Conservation (phyloP, 2,888 invertebrate genomes). For the Torymus tubicola region DNA sequence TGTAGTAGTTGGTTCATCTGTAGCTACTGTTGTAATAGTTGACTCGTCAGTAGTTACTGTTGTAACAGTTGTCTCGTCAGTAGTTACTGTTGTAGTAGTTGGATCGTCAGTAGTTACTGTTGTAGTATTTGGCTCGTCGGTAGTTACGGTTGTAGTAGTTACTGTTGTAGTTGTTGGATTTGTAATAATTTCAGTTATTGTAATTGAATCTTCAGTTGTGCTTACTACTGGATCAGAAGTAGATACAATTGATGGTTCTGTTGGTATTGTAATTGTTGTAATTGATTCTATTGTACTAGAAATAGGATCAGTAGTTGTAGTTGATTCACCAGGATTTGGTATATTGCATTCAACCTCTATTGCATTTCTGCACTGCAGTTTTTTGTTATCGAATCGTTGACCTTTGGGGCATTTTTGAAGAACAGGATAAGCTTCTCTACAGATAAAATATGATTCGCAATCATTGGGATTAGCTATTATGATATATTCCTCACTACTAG, state of each 20-base stretch:
- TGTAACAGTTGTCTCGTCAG: too few species aligned
- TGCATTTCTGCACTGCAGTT: background rate
- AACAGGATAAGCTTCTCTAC: background rate
- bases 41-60: background rate
- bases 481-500: background rate
- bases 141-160: background rate
- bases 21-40: background rate
- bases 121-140: background rate
- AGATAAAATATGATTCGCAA: background rate
- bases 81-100: too few species aligned
- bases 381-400: background rate
- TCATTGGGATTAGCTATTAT: background rate
- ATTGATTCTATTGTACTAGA: background rate
- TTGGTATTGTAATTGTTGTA: background rate
- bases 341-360: slow-evolving; percentile 2
- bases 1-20: too few species aligned
- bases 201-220: background rate
- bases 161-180: background rate
- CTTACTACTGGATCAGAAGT: background rate
- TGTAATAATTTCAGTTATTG: background rate
- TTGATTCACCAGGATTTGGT: background rate
- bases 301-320: background rate
- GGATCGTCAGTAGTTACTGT: background rate
- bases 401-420: background rate
- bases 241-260: background rate